Evolutionary conservation across 1,140 invertebrate genomes (phyloP).

Genomic region (Pygmarrhopalites habei): DNA sequence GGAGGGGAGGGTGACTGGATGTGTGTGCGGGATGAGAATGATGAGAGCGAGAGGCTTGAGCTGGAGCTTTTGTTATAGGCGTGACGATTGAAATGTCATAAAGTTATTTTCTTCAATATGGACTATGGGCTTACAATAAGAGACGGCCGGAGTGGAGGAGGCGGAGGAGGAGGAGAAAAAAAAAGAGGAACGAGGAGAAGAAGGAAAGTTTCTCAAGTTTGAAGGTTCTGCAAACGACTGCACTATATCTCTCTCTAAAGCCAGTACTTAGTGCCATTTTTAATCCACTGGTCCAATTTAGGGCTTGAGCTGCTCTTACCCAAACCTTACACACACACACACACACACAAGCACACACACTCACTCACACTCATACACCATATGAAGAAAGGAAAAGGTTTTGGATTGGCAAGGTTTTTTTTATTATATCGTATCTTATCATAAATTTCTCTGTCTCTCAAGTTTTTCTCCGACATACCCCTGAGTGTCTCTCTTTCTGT

Average conservation of each 20-base stretch:
- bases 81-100: slow-evolving; percentile 29
- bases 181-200: neutral
- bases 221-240: slow-evolving; percentile 29
- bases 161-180: neutral
- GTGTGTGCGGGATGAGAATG: neutral
- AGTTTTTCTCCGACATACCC: no score
- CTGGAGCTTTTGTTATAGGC: slow-evolving; percentile 14
- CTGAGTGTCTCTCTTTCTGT: neutral
- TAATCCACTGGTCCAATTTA: slow-evolving; percentile 29
- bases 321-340: neutral
- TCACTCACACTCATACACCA: neutral
- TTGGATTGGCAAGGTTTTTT: slow-evolving; percentile 14
- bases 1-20: no score
- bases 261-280: slow-evolving; percentile 29
- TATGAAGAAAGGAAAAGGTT: neutral
- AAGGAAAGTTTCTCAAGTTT: slow-evolving; percentile 9
- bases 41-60: neutral
- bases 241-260: slow-evolving; percentile 22
- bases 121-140: neutral
- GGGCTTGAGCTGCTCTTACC: neutral
- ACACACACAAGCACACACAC: slow-evolving; percentile 1
- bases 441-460: slow-evolving; percentile 35
- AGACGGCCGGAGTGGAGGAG: neutral
- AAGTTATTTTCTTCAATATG: slow-evolving; percentile 28
- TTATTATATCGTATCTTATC: slow-evolving; percentile 34